Conservation (phyloP, 2,888 invertebrate species). For the Proisotoma minuta region DNA sequence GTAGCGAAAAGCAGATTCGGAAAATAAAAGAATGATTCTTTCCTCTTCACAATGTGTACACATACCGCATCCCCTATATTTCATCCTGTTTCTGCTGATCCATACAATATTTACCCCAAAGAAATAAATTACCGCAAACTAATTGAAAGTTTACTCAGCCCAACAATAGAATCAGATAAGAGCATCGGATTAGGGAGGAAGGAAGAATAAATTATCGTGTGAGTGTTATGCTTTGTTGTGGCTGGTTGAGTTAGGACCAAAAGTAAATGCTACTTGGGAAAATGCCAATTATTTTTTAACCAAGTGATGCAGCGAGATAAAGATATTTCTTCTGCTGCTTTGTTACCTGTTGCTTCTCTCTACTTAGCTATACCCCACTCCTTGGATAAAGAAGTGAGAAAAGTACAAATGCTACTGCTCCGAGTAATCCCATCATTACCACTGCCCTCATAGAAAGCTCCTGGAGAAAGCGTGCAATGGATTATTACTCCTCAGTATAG, state of each 20-base stretch:
- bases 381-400: no score
- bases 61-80: background rate
- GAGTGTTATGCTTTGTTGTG: no score
- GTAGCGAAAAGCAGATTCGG: background rate
- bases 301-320: background rate
- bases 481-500: no score
- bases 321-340: conserved; percentile 21
- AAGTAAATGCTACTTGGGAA: conserved; percentile 28
- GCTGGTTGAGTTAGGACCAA: background rate
- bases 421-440: no score
- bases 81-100: background rate
- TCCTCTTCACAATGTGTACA: background rate
- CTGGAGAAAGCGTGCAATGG: no score
- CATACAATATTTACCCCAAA: no score
- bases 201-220: no score
- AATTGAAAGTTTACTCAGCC: background rate
- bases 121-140: background rate
- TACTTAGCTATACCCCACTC: no score
- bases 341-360: conserved; percentile 41
- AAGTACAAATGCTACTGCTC: no score
- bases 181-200: background rate
- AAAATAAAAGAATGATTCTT: background rate
- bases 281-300: conserved; percentile 46
- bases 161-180: background rate
- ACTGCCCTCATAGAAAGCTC: no score